A percentile compares a stretch with the other conserved stretches of the same genome.
phyloP scores from a whole-genome alignment of 2,113 vertebrate genomes.

The Myotis lucifugus region DNA sequence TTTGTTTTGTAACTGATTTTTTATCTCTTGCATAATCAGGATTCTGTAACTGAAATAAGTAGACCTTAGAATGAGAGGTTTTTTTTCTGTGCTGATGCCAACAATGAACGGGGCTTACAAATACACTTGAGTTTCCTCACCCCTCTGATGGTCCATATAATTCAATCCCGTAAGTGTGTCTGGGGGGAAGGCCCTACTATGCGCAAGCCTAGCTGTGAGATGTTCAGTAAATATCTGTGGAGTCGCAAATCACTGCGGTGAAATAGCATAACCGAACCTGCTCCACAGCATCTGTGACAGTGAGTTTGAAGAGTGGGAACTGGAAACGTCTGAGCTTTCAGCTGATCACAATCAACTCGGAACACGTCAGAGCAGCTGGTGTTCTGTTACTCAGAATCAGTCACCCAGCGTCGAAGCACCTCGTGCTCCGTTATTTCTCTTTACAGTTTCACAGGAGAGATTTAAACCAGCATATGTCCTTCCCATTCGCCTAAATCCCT shows the following conservation, averaged over 20 bases:
- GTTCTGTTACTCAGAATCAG: conserved; percentile 75
- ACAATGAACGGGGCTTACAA: not conserved
- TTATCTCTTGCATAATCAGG: not conserved
- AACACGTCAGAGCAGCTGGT: conserved; percentile 76
- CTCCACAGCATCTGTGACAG: not conserved
- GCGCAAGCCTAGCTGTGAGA: not conserved
- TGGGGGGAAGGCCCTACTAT: not conserved
- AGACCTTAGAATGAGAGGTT: not conserved
- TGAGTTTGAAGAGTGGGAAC: conserved; percentile 58
- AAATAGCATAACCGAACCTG: not conserved
- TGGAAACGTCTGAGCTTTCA: conserved; percentile 54
- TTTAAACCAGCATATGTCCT: conserved; percentile 58
- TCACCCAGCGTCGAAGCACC: conserved; percentile 63
- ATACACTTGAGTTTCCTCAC: not conserved
- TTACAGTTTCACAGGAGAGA: conserved; percentile 54
- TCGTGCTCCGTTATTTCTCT: conserved; percentile 69
- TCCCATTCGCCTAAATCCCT: conserved; percentile 48
- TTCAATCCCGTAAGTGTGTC: not conserved
- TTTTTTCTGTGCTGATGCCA: not conserved
- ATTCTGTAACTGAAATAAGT: not conserved
- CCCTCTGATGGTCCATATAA: not conserved
- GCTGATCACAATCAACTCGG: conserved; percentile 71
- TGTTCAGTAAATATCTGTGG: not conserved
- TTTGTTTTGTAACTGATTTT: not conserved
- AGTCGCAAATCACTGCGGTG: too few relatives aligned